Evolutionary conservation across 2,113 vertebrate species (phyloP).

Genomic region (Cryptotis parvus): DNA sequence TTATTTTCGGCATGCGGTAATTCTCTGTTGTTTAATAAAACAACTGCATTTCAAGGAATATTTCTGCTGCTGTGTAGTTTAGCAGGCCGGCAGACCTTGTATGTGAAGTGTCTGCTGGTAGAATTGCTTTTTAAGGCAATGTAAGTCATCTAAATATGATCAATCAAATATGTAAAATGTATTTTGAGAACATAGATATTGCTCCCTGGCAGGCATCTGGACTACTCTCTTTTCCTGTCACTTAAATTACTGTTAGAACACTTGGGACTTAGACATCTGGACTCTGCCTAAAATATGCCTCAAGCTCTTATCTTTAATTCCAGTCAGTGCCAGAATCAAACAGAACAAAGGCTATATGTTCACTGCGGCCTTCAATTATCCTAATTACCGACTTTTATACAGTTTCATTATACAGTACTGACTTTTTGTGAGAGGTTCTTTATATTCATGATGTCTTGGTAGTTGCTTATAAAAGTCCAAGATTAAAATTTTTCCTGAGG

Average conservation of each 20-base stretch:
- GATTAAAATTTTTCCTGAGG: constrained; percentile 47
- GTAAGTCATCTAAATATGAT: not conserved
- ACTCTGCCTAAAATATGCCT: constrained; percentile 63
- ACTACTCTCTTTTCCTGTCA: constrained; percentile 49
- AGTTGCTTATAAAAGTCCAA: constrained; percentile 53
- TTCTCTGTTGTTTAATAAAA: not conserved
- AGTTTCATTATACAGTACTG: constrained; percentile 64
- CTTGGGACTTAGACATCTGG: constrained; percentile 52
- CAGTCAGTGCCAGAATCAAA: constrained; percentile 59
- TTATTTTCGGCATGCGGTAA: not conserved
- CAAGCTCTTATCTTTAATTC: constrained; percentile 61
- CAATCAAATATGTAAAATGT: not conserved
- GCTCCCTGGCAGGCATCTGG: constrained; percentile 2
- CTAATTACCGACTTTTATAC: constrained; percentile 64
- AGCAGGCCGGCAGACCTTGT: not conserved
- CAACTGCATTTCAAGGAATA: not conserved
- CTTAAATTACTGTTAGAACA: constrained; percentile 58
- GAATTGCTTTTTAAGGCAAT: not conserved
- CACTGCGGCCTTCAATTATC: constrained; percentile 73
- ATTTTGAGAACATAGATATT: not conserved
- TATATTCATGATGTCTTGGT: constrained; percentile 60
- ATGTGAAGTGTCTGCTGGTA: not conserved
- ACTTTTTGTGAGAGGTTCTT: constrained; percentile 68
- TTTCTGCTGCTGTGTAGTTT: not conserved
- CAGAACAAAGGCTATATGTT: constrained; percentile 74